phyloP scores from a whole-genome alignment of 2,113 vertebrate genomes.

The Saccopteryx bilineata region DNA sequence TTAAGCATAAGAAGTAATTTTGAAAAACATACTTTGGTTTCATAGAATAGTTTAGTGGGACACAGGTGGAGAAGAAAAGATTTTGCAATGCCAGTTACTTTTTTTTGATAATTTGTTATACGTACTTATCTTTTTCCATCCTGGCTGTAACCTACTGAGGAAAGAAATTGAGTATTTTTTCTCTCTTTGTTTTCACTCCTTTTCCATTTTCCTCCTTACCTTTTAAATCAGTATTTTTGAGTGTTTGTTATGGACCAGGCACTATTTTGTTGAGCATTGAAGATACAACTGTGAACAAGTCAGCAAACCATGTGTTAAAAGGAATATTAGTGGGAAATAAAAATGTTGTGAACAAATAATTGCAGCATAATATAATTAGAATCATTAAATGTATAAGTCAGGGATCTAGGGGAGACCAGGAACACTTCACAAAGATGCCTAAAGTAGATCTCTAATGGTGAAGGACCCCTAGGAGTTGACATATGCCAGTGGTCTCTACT shows the following conservation, averaged over 20 bases:
- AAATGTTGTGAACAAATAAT: neutral
- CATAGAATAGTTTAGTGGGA: neutral
- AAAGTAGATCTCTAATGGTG: neutral
- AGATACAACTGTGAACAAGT: neutral
- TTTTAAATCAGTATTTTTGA: slow-evolving; percentile 18
- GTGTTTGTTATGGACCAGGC: neutral
- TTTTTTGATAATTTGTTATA: neutral
- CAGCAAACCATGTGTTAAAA: neutral
- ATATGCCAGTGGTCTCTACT: neutral
- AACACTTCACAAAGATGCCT: neutral
- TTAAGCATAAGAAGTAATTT: slow-evolving; percentile 52
- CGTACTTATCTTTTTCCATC: neutral
- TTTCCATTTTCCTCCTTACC: neutral
- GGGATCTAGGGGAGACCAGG: neutral
- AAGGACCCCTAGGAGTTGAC: neutral
- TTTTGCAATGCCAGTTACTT: neutral
- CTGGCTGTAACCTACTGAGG: neutral
- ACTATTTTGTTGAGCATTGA: neutral
- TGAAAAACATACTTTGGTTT: slow-evolving; percentile 49
- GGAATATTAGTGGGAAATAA: slow-evolving; percentile 47
- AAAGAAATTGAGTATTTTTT: slow-evolving; percentile 23
- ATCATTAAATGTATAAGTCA: neutral
- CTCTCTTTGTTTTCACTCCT: neutral
- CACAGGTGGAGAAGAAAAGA: neutral
- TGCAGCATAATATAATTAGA: slow-evolving; percentile 16